A percentile compares a stretch with the other conserved stretches of the same genome.
Conservation (phyloP, 2,888 invertebrate genomes). For the Dioctria rufipes region DNA sequence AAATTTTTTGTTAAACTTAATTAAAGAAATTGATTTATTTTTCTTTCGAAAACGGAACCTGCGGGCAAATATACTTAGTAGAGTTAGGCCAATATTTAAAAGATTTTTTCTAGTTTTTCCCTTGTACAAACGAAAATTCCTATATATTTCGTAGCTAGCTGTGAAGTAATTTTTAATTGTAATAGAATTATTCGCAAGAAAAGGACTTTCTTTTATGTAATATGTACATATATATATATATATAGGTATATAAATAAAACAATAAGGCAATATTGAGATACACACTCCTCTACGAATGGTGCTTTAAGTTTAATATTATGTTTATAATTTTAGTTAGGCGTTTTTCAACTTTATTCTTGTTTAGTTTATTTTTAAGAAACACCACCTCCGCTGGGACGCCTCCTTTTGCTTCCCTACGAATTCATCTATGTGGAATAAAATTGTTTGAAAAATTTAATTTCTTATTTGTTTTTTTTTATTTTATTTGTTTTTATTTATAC, state of each 20-base stretch:
- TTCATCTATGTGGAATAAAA: conserved; percentile 31
- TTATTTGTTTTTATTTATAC: neutral
- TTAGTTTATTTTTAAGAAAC: conserved; percentile 20
- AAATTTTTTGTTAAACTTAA: no score
- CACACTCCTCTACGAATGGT: conserved; percentile 34
- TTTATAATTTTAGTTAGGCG: conserved; percentile 31
- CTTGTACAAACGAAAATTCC: conserved; percentile 31
- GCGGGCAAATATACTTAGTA: neutral
- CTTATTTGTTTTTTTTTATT: neutral
- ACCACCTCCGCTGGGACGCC: neutral
- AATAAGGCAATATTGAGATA: conserved; percentile 8
- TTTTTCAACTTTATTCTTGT: conserved; percentile 33
- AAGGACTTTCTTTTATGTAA: neutral
- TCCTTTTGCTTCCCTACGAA: neutral
- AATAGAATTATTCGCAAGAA: neutral
- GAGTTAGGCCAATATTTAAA: neutral
- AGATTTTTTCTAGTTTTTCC: neutral
- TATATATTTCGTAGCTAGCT: conserved; percentile 32
- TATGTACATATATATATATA: no score
- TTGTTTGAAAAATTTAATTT: conserved; percentile 37
- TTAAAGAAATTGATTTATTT: neutral
- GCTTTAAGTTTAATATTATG: conserved; percentile 51
- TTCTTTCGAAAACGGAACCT: neutral
- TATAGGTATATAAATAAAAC: neutral
- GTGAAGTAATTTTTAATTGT: conserved; percentile 23